Conservation (phyloP, 2,888 invertebrate species). For the Chymomyza amoena region DNA sequence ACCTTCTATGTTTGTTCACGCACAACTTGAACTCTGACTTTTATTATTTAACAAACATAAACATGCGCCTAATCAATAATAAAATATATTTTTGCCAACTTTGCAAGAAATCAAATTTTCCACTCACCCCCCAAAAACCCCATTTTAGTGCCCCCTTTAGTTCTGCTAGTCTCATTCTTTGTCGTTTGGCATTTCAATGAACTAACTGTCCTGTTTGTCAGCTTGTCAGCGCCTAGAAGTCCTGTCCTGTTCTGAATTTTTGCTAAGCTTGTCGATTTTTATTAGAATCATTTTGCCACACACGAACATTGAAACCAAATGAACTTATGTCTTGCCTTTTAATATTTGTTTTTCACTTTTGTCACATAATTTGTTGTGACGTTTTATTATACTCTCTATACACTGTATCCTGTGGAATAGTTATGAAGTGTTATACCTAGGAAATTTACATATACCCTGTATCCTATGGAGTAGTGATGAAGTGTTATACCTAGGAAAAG, state of each 20-base stretch:
- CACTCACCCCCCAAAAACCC: slow-evolving; percentile 16
- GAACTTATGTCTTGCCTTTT: slow-evolving; percentile 41
- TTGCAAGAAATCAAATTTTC: slow-evolving; percentile 36
- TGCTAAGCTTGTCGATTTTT: slow-evolving; percentile 65
- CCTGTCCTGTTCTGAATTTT: slow-evolving; percentile 44
- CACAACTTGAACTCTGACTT: not conserved
- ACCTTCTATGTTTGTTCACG: not conserved
- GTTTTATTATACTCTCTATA: not conserved
- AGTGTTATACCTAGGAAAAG: no score
- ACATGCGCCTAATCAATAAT: slow-evolving; percentile 43
- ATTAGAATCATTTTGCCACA: slow-evolving; percentile 23
- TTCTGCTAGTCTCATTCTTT: slow-evolving; percentile 3
- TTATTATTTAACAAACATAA: slow-evolving; percentile 20
- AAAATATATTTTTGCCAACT: slow-evolving; percentile 43
- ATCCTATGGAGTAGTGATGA: not conserved
- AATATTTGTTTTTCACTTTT: slow-evolving; percentile 47
- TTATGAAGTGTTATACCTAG: not conserved
- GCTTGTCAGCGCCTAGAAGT: slow-evolving; percentile 44
- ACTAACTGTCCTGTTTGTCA: slow-evolving; percentile 13
- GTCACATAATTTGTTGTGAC: slow-evolving; percentile 49
- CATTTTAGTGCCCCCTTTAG: not conserved
- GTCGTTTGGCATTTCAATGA: slow-evolving; percentile 62
- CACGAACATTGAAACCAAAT: slow-evolving; percentile 31
- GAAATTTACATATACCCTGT: no score
- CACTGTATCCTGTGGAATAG: not conserved